These are phyloP conservation scores for Pterocles orientalis DNA, from an alignment of 2,113 vertebrate species.

Conservation along the genomic window DNA sequence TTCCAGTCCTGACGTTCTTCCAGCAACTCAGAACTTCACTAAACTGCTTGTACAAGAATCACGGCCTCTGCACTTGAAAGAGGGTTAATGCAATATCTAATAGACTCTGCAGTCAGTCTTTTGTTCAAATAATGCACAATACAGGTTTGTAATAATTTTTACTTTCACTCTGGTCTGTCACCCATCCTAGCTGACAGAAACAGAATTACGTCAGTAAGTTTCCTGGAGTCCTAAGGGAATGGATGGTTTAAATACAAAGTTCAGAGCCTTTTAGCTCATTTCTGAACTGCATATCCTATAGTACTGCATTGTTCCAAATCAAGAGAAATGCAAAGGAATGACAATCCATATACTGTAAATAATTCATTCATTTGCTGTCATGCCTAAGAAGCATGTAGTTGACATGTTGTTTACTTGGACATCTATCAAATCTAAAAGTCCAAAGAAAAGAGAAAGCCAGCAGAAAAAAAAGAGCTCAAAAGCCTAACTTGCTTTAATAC, in stretches of 20 bases:
- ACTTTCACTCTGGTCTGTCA: neutral
- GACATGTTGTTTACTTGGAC: neutral
- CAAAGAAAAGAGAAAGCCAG: neutral
- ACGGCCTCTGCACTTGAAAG: neutral
- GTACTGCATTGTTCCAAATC: neutral
- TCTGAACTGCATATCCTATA: neutral
- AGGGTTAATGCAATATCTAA: neutral
- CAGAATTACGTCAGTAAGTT: neutral
- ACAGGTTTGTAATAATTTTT: neutral
- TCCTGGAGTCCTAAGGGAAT: neutral
- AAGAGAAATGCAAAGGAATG: neutral
- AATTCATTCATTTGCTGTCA: neutral
- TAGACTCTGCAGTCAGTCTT: neutral
- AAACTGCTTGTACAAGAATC: neutral
- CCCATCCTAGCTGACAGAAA: neutral
- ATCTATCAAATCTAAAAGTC: neutral
- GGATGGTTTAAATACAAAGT: neutral
- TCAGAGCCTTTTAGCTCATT: neutral
- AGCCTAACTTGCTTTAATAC: neutral
- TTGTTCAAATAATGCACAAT: neutral
- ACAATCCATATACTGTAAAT: neutral
- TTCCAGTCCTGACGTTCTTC: neutral
- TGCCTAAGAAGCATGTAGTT: neutral
- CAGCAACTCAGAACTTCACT: neutral
- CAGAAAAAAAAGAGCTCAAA: neutral